Conservation (phyloP, 2,888 invertebrate species). For the Zygogramma bicolorata region DNA sequence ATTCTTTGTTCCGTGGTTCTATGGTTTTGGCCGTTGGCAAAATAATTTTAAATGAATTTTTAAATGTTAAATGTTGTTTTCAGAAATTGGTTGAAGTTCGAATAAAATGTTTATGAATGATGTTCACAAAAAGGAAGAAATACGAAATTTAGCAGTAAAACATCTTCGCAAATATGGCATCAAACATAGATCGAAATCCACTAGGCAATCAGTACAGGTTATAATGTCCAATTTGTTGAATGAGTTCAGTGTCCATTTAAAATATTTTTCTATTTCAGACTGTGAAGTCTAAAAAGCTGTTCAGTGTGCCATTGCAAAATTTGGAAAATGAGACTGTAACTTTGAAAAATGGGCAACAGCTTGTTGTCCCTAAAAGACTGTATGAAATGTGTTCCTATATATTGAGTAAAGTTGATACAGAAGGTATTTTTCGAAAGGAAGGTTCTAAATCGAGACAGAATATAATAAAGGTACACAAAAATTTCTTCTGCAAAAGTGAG, state of each 20-base stretch:
- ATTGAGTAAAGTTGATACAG: constrained; percentile 76
- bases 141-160: constrained; percentile 71
- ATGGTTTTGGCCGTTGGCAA: not conserved
- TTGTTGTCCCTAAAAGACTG: constrained; percentile 80
- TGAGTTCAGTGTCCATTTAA: constrained; percentile 1
- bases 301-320: constrained; percentile 69
- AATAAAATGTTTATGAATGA: constrained; percentile 71
- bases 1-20: not conserved
- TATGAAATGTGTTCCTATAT: constrained; percentile 79
- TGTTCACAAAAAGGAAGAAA: constrained; percentile 70
- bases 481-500: too few species aligned
- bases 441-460: constrained; percentile 86
- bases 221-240: constrained; percentile 20
- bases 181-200: constrained; percentile 78
- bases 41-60: not conserved
- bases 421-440: constrained; percentile 90
- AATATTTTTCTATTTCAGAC: constrained; percentile 51
- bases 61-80: not conserved
- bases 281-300: constrained; percentile 65
- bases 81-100: not conserved
- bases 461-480: constrained; percentile 76
- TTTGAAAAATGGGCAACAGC: constrained; percentile 76
- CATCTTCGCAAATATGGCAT: constrained; percentile 79
- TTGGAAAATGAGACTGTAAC: constrained; percentile 71
- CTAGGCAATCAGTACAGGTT: constrained; percentile 69